These are phyloP conservation scores for Poecile atricapillus DNA, from an alignment of 2,113 vertebrate species.

Conservation along the genomic window DNA sequence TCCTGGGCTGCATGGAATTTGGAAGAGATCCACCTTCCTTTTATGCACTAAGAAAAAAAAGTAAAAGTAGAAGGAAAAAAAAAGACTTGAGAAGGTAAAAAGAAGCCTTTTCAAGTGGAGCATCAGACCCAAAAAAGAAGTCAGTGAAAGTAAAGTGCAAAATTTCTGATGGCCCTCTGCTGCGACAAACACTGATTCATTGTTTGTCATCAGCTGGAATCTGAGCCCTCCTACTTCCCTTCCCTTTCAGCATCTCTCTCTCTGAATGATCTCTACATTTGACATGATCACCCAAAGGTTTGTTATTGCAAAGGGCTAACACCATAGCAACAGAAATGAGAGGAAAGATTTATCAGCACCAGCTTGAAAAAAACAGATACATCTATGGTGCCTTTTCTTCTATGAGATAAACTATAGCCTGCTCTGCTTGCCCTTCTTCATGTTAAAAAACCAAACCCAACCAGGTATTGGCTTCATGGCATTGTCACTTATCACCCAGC, in stretches of 20 bases:
- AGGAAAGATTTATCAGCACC: constrained; percentile 16
- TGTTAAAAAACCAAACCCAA: neutral
- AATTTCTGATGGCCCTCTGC: constrained; percentile 25
- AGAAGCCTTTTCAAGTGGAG: constrained; percentile 1
- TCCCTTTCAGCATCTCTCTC: constrained; percentile 27
- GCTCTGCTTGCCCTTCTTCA: neutral
- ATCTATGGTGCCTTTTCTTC: neutral
- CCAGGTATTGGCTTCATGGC: neutral
- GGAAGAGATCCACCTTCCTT: constrained; percentile 66
- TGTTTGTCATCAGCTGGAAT: constrained; percentile 53
- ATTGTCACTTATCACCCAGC: neutral
- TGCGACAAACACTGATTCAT: constrained; percentile 49
- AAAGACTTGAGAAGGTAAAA: neutral
- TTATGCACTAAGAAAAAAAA: constrained; percentile 24
- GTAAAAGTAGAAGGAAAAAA: neutral
- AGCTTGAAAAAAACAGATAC: neutral
- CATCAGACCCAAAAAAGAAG: constrained; percentile 1
- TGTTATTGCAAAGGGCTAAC: constrained; percentile 29
- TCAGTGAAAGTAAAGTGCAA: neutral
- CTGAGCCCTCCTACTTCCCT: constrained; percentile 33
- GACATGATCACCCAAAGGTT: constrained; percentile 45
- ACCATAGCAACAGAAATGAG: constrained; percentile 42
- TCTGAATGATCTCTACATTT: constrained; percentile 12
- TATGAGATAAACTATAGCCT: neutral
- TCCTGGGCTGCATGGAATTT: constrained; percentile 17